phyloP scores from a whole-genome alignment of 2,797 vertebrate genomes.

The Intellagama lesueurii region DNA sequence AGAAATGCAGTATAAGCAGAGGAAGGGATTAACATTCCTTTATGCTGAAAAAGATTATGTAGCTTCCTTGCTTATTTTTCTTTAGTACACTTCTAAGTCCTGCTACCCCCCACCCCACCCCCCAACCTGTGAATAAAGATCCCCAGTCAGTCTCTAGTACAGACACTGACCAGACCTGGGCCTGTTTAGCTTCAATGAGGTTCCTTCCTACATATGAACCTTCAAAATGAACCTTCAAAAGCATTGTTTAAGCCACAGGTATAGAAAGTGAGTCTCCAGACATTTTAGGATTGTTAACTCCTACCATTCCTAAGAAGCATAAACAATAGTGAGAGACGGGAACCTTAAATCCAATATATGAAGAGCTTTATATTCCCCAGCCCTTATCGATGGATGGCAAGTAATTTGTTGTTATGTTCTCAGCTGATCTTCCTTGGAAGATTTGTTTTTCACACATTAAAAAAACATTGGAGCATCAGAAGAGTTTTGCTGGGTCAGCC shows the following conservation, averaged over 20 bases:
- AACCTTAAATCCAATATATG: too few relatives aligned
- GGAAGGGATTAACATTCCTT: not conserved
- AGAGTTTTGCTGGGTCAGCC: not conserved
- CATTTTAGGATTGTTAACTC: too few relatives aligned
- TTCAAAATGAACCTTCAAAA: not conserved
- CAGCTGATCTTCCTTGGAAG: not conserved
- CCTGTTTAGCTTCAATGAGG: too few relatives aligned
- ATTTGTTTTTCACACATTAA: not conserved
- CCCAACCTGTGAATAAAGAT: too few relatives aligned
- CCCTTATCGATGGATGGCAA: not conserved
- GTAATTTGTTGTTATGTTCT: too few relatives aligned
- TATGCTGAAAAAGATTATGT: not conserved
- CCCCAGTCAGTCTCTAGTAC: not conserved
- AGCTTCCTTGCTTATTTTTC: not conserved
- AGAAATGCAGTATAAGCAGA: slow-evolving; percentile 10
- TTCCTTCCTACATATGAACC: too few relatives aligned
- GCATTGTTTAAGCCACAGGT: not conserved
- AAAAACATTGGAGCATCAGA: not conserved
- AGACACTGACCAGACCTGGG: not conserved
- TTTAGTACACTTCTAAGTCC: not conserved
- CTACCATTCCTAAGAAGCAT: too few relatives aligned
- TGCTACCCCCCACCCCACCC: too few relatives aligned
- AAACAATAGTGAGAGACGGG: too few relatives aligned
- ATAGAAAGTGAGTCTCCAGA: too few relatives aligned
- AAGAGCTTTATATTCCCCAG: not conserved